Percentiles rank a stretch among this genome's conserved stretches.
Evolutionary conservation across 2,797 vertebrate species (phyloP).

Genomic region (Bradypodion pumilum): DNA sequence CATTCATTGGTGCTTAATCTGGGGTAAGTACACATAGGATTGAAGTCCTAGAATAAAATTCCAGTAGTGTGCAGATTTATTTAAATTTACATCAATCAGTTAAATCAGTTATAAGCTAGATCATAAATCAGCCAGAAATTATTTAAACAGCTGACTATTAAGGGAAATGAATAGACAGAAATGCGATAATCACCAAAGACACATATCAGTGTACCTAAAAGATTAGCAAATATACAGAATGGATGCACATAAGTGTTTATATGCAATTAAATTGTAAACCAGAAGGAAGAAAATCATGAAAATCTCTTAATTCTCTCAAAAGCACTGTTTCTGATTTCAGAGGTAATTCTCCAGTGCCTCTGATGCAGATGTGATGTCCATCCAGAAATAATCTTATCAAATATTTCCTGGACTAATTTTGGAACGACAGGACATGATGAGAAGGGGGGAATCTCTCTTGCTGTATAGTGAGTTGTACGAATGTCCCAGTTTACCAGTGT

Average conservation of each 20-base stretch:
- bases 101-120: conserved; percentile 1
- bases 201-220: not conserved
- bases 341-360: conserved; percentile 25
- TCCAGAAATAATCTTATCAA: conserved; percentile 29
- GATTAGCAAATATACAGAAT: not conserved
- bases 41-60: not conserved
- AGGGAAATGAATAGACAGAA: not conserved
- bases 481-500: conserved; percentile 47
- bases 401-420: conserved; percentile 44
- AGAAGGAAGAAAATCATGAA: not conserved
- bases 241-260: no score
- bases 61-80: not conserved
- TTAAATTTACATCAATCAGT: not conserved
- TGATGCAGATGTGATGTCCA: conserved; percentile 34
- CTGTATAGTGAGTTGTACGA: conserved; percentile 39
- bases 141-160: not conserved
- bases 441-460: conserved; percentile 41
- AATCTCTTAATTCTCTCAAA: conserved; percentile 4
- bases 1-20: not conserved
- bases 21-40: not conserved
- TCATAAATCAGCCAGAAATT: not conserved
- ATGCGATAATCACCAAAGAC: not conserved
- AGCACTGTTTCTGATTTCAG: conserved; percentile 40
- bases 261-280: not conserved
- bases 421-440: conserved; percentile 42